These are phyloP conservation scores for Tanypteryx hageni DNA, from an alignment of 2,888 invertebrate species.

Conservation along the genomic window DNA sequence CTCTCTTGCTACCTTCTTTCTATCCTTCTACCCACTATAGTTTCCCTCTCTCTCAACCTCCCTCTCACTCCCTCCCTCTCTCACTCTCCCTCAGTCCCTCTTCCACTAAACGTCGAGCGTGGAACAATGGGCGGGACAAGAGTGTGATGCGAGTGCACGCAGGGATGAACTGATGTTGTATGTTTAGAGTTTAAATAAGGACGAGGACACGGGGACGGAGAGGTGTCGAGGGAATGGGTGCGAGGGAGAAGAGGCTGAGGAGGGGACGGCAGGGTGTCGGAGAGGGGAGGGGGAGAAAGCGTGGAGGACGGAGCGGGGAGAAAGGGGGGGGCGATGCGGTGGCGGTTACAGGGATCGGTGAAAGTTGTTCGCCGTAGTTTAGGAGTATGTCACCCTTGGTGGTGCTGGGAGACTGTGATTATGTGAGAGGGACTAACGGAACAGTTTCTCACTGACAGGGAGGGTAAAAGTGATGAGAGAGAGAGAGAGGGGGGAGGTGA, in stretches of 20 bases:
- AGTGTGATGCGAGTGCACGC: too few species aligned
- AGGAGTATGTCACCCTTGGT: not conserved
- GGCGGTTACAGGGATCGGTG: not conserved
- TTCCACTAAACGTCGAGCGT: too few species aligned
- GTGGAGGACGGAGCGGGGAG: not conserved
- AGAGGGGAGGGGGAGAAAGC: not conserved
- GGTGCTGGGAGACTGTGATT: not conserved
- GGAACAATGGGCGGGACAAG: too few species aligned
- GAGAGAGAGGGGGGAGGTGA: not conserved
- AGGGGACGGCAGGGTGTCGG: not conserved
- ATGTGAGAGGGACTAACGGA: constrained; percentile 8
- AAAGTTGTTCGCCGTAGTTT: constrained; percentile 5
- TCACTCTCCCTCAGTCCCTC: too few species aligned
- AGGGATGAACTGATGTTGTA: too few species aligned
- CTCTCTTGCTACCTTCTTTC: too few species aligned
- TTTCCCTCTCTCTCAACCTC: too few species aligned
- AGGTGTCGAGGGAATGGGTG: too few species aligned
- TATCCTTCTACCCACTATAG: too few species aligned
- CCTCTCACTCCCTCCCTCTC: too few species aligned
- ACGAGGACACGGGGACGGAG: too few species aligned
- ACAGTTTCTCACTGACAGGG: not conserved
- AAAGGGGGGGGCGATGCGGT: not conserved
- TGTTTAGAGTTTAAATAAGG: too few species aligned
- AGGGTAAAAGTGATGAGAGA: not conserved
- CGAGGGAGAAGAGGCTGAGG: not conserved